These are phyloP conservation scores for Anas bernieri DNA, from an alignment of 2,797 vertebrate genomes.

Conservation along the genomic window DNA sequence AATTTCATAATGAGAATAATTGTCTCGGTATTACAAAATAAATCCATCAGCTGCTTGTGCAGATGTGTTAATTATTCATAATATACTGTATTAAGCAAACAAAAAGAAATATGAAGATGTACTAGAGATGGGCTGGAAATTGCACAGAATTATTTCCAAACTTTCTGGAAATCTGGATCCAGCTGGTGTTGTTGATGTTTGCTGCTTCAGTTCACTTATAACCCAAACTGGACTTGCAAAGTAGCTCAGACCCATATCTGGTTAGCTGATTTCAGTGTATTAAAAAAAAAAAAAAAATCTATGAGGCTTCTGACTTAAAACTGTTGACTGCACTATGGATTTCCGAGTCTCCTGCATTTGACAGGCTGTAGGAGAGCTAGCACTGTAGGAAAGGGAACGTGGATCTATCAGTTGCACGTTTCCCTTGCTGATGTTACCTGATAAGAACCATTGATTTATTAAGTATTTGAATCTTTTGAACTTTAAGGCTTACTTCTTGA, in stretches of 20 bases:
- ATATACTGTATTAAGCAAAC: background rate
- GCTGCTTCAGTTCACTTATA: background rate
- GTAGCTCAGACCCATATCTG: background rate
- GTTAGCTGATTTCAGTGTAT: background rate
- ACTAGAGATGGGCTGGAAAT: background rate
- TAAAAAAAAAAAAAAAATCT: background rate
- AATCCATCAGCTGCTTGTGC: background rate
- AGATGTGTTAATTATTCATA: background rate
- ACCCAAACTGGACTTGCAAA: background rate
- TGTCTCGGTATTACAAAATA: background rate
- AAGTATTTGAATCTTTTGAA: background rate
- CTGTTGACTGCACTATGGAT: background rate
- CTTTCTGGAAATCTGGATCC: background rate
- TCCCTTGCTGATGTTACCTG: background rate
- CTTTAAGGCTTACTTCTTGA: background rate
- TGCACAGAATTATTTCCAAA: background rate
- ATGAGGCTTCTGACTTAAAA: background rate
- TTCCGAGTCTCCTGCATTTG: background rate
- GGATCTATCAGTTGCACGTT: rapidly evolving
- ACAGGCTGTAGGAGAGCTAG: background rate
- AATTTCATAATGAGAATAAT: background rate
- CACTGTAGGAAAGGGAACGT: background rate
- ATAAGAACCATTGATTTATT: background rate
- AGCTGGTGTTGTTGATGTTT: background rate
- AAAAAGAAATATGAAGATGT: background rate